Evolutionary conservation across 2,113 vertebrate genomes (phyloP), one percentile per base, ranked within the genome.

Genomic region (Hylia prasina): DNA sequence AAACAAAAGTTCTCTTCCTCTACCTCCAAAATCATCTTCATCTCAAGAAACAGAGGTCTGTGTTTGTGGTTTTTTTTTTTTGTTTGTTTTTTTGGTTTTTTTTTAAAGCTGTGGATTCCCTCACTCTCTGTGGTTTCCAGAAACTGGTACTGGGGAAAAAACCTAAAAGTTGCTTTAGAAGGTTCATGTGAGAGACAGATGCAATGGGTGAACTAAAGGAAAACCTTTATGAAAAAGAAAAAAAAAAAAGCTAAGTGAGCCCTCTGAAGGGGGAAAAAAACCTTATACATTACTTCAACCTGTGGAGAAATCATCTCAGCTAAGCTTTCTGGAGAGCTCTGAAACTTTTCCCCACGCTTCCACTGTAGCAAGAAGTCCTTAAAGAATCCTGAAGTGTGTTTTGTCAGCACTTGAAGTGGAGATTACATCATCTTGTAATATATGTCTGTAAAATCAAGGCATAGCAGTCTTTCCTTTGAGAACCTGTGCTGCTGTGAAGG

Each of bases 131-230:
- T 56, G 63, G 48, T 88, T 96, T 65, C n/a, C 57, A 82, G 79
- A 66, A 82, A 50, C 2, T 13, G 3, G 13, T 44, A 63, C 5
- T n/a, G 27, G 60, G 21, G 48, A 33, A 25, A 65, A 71, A 47
- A 39, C 27, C 15, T 20, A 10, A 66, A 87, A 23, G 33, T 58
- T 87, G 23, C 33, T 76, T 88, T n/a, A 86, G 53, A 65, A 82
- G 51, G 69, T 64, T 73, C 13, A 17, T 25, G 8, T 25, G 21
- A 86, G 47, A 80, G 44, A 53, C 33, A 70, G 13, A 82, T 56
- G 39, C 78, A 87, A 73, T 73, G 44, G 47, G 35, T 71, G 57
- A 82, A 79, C 61, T 71, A 58, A 93, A 90, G 61, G 21, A 90
- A 91, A 87, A 78, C 12, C 4, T 80, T 82, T 51, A 69, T 56